These are phyloP conservation scores for Graphium colonna DNA, from an alignment of 2,888 invertebrate genomes.

Conservation along the genomic window DNA sequence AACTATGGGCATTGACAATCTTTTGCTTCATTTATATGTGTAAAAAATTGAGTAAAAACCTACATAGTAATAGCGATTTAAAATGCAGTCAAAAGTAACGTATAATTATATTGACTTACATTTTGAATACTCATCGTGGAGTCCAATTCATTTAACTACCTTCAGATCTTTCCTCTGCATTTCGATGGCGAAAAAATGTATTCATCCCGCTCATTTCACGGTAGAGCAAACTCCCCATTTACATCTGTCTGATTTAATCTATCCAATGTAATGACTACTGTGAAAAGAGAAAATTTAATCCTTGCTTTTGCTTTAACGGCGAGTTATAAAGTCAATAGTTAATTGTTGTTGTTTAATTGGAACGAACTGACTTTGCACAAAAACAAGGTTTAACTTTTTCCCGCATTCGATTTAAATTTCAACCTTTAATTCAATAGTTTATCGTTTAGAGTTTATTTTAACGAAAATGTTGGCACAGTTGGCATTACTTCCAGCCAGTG, in stretches of 20 bases:
- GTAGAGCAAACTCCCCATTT: conserved; percentile 16
- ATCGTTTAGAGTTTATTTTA: neutral
- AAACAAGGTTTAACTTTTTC: neutral
- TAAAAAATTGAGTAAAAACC: too few species aligned
- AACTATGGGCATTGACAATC: too few species aligned
- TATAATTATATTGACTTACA: too few species aligned
- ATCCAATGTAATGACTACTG: conserved; percentile 1
- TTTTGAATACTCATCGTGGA: too few species aligned
- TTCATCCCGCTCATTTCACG: conserved; percentile 20
- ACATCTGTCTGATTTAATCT: conserved; percentile 17
- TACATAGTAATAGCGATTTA: too few species aligned
- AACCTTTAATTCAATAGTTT: neutral
- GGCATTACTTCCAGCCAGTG: too few species aligned
- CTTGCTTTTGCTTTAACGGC: neutral
- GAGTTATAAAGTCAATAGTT: neutral
- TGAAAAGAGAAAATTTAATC: conserved; percentile 1
- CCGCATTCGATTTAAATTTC: neutral
- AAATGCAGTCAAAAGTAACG: too few species aligned
- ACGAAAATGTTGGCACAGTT: neutral
- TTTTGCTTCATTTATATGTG: too few species aligned
- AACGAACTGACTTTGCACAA: neutral
- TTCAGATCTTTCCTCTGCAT: too few species aligned
- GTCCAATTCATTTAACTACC: too few species aligned
- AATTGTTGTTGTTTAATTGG: neutral
- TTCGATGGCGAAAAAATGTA: conserved; percentile 13